A percentile compares a stretch with the other conserved stretches of the same genome.
Evolutionary conservation across 2,113 vertebrate genomes (phyloP).

Genomic region (Lathamus discolor): DNA sequence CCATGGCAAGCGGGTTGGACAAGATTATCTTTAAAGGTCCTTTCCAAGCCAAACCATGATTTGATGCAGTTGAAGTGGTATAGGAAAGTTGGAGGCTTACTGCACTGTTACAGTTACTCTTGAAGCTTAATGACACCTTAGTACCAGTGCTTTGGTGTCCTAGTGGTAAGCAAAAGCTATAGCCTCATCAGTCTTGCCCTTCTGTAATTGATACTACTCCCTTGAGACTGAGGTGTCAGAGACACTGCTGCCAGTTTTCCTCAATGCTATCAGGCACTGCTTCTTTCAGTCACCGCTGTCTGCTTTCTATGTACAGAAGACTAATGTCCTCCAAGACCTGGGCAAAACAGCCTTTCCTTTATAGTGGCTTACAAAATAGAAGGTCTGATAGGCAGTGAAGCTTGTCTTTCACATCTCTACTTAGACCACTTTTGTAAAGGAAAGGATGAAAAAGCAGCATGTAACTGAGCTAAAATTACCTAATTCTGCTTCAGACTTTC

Average conservation of each 20-base stretch:
- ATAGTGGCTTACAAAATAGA: background rate
- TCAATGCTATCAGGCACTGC: background rate
- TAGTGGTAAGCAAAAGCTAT: background rate
- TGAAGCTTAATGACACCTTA: background rate
- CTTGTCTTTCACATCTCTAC: background rate
- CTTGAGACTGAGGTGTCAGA: background rate
- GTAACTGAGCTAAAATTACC: background rate
- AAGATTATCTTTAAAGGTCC: background rate
- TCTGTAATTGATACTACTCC: background rate
- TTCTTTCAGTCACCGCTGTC: background rate
- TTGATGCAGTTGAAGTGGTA: background rate
- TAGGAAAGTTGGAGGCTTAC: background rate
- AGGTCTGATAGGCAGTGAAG: background rate
- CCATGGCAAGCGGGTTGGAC: accelerated
- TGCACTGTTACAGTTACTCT: background rate
- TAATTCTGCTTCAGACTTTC: background rate
- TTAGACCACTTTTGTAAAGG: background rate
- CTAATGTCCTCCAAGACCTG: background rate
- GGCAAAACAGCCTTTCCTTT: background rate
- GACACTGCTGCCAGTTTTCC: background rate
- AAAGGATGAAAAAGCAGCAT: background rate
- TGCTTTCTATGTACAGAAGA: background rate
- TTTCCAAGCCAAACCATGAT: background rate
- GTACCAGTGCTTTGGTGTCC: background rate
- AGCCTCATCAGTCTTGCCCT: background rate